Evolutionary conservation across 2,888 invertebrate genomes (phyloP), one percentile per base, ranked within the genome.

Genomic region (Nasonia oneida): DNA sequence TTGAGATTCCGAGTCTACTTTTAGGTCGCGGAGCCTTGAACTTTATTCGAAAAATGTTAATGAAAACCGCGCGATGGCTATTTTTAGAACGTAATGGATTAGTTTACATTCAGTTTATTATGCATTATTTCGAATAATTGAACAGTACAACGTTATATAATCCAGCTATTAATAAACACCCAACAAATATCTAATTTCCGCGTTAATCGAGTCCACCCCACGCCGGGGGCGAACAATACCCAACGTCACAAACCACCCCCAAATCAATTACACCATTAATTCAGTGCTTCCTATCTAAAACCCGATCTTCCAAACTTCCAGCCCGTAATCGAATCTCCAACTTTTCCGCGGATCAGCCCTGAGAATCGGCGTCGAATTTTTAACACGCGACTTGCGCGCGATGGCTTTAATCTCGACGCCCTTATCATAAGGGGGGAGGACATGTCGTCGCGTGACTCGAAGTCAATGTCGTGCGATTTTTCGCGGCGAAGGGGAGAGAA

Each of bases 401-500:
- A 61, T n/a, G 23, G n/a, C 47, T 67, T 67, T 67, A 67, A 67
- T 67, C 67, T 12, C 67, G 33, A 33, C 14, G 33, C 14, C 3
- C 67, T 67, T 29, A 67, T 67, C 67, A 12, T 1, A 29, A 29
- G 29, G 29, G 29, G 29, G 29, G 29, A 3, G 8, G 2, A 10
- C 64, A 0, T 23, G n/a, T 23, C n/a, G 23, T 73, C 73, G 73
- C 73, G 73, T 73, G 73, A 73, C 73, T 73, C 12, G 47, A 47
- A 73, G 73, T 73, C 73, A 73, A 73, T 73, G 47, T 73, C 47
- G 73, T 23, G 71, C 0, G 23, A 67, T n/a, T 29, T 67, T 10
- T 14, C 29, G 3, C 23, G 33, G n/a, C 67, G 67, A 33, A 18
- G 47, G 47, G 14, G 33, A 39, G 23, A 73, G 47, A 47, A 73